Percentiles rank a stretch among this genome's conserved stretches.
phyloP scores from a whole-genome alignment of 2,113 vertebrate species.

The Apeltes quadracus region DNA sequence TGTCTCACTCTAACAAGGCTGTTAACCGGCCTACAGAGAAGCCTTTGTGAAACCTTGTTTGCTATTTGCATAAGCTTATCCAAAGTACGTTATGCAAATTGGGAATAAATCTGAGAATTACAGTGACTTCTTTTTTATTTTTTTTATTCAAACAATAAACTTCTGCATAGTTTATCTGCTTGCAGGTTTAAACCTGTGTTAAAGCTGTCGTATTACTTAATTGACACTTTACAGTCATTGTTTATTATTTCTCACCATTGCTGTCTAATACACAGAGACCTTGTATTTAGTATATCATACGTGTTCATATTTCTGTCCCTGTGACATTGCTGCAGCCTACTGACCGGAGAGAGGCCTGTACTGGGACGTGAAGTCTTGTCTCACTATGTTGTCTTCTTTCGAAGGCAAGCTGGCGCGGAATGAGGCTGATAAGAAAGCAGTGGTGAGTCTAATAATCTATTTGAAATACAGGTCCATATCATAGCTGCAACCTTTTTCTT shows the following conservation, averaged over 20 bases:
- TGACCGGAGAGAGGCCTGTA: conserved; percentile 30
- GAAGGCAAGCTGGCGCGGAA: conserved; percentile 72
- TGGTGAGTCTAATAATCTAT: conserved; percentile 65
- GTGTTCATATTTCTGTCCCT: neutral
- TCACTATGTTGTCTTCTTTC: conserved; percentile 70
- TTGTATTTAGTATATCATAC: neutral
- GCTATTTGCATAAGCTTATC: no score
- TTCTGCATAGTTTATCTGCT: no score
- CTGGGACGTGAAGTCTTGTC: conserved; percentile 23
- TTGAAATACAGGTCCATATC: neutral
- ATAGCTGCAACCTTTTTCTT: neutral
- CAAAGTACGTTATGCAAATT: no score
- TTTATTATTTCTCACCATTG: neutral
- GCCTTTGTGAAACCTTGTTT: no score
- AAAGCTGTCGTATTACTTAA: no score
- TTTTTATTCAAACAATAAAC: no score
- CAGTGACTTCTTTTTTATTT: no score
- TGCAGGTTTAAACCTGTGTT: no score
- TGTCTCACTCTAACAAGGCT: neutral
- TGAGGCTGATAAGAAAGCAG: conserved; percentile 59
- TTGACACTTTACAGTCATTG: neutral
- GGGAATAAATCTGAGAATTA: no score
- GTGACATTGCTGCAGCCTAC: conserved; percentile 7
- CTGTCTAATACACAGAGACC: neutral
- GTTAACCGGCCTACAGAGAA: no score